These are phyloP conservation scores for Tortricodes alternella DNA, from an alignment of 2,888 invertebrate genomes.

Conservation along the genomic window DNA sequence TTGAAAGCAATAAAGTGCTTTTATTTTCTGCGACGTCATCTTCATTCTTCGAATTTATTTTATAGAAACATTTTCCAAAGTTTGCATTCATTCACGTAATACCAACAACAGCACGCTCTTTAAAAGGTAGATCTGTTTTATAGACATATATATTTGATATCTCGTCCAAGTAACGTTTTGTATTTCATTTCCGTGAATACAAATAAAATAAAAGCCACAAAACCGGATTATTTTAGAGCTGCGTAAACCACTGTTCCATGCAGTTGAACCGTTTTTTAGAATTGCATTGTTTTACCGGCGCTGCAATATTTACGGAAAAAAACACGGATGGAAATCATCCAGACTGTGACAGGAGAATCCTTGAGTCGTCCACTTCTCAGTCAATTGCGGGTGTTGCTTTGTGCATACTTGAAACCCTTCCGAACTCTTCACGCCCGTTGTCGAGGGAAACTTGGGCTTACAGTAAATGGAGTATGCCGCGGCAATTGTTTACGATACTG, in stretches of 20 bases:
- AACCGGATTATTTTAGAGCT: slow-evolving; percentile 2
- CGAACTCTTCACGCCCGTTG: slow-evolving; percentile 43
- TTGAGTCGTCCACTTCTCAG: slow-evolving; percentile 52
- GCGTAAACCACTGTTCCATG: background rate
- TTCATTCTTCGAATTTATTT: slow-evolving; percentile 5
- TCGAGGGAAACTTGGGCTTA: slow-evolving; percentile 32
- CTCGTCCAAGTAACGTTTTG: slow-evolving; percentile 13
- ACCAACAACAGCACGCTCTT: slow-evolving; percentile 16
- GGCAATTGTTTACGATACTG: slow-evolving; percentile 23
- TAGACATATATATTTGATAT: slow-evolving; percentile 15
- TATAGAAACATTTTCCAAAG: slow-evolving; percentile 9
- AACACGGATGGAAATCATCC: slow-evolving; percentile 46
- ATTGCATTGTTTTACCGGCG: slow-evolving; percentile 21
- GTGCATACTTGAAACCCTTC: slow-evolving; percentile 54
- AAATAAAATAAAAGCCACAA: slow-evolving; percentile 5
- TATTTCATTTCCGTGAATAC: slow-evolving; percentile 10
- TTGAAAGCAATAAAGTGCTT: slow-evolving; percentile 30
- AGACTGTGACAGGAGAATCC: slow-evolving; percentile 49
- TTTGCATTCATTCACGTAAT: slow-evolving; percentile 17
- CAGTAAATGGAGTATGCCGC: slow-evolving; percentile 31
- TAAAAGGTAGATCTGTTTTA: slow-evolving; percentile 17
- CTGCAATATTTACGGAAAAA: slow-evolving; percentile 58
- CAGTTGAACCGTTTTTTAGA: slow-evolving; percentile 1
- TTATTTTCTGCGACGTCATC: slow-evolving; percentile 29
- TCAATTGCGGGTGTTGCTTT: slow-evolving; percentile 61